phyloP scores from a whole-genome alignment of 2,113 vertebrate species.

The Entelurus aequoreus region DNA sequence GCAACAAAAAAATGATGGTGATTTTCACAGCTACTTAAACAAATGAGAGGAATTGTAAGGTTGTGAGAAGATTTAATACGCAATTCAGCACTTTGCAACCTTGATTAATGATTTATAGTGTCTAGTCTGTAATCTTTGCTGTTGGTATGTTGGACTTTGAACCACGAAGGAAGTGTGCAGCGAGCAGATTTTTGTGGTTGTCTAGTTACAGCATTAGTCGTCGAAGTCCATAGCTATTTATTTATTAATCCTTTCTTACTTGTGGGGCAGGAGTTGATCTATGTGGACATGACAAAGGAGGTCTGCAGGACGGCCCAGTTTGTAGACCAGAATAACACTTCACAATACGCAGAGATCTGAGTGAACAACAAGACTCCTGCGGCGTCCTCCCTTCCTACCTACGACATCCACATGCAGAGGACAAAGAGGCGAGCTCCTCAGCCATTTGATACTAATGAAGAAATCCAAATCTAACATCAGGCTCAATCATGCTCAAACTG shows the following conservation, averaged over 20 bases:
- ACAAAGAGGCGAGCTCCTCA: neutral
- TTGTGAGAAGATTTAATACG: too few species aligned
- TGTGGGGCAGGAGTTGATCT: slow-evolving; percentile 40
- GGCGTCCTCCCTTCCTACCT: slow-evolving; percentile 9
- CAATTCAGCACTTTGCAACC: too few species aligned
- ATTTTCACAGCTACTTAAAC: too few species aligned
- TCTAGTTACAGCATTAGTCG: neutral
- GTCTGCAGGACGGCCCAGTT: neutral
- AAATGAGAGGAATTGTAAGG: too few species aligned
- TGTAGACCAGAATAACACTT: neutral
- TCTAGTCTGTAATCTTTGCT: neutral
- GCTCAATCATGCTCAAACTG: neutral
- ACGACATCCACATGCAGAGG: neutral
- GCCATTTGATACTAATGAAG: rapidly evolving
- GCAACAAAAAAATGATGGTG: too few species aligned
- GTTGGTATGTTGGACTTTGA: slow-evolving; percentile 17
- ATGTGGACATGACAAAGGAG: slow-evolving; percentile 27
- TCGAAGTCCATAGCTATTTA: neutral
- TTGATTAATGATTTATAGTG: neutral
- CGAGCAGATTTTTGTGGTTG: neutral
- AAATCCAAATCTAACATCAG: neutral
- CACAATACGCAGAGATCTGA: slow-evolving; percentile 27
- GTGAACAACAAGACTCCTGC: neutral
- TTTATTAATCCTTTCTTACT: neutral
- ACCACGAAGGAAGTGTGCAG: slow-evolving; percentile 4